Base-by-base conservation (phyloP, 2,888 invertebrate species). In the Tortrix viridana region DNA sequence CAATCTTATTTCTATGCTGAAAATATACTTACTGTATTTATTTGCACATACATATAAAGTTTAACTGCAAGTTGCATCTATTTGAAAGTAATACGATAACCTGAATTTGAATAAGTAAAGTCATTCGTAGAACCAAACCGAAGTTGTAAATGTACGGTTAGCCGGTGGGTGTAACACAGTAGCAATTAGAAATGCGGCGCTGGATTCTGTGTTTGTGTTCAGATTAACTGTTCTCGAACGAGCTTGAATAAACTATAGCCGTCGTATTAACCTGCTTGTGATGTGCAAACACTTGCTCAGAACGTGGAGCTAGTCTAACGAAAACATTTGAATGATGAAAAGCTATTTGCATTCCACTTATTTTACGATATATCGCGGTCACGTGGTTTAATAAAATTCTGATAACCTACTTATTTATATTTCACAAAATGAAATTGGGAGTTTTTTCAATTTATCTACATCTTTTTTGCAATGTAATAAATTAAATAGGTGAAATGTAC, bases 121-220 rank as follows among this genome's bases (percentile, higher is more conserved):
- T 58, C 65, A 67, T 66, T 64, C 64, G 66, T 65, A 57, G 56
- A 65, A 67, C 57, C 49, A 55, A 50, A 56, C 47, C 66, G 47
- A 58, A 58, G 62, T 60, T 57, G 41, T 64, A 48, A 57, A 63
- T 68, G 64, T 71, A 74, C 74, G 72, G 75, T 75, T 71, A 72
- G 71, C 74, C 58, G 65, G 73, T 77, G 71, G 75, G 76, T 71
- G 75, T 74, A 73, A 72, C 71, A 67, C 73, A 69, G 76, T 74
- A 67, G 76, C 74, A 76, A 79, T 77, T 79, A 77, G 75, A 77
- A 75, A 73, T 71, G 70, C 69, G 71, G 64, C 67, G 65, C 66
- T 65, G 62, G 65, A 70, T 67, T 67, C 66, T 60, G 65, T 65
- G 65, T 57, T 69, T 67, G 67, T 66, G 38, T 44, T 49, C 54